Evolutionary conservation across 2,797 vertebrate genomes (phyloP).

Genomic region (Sus cebifrons): DNA sequence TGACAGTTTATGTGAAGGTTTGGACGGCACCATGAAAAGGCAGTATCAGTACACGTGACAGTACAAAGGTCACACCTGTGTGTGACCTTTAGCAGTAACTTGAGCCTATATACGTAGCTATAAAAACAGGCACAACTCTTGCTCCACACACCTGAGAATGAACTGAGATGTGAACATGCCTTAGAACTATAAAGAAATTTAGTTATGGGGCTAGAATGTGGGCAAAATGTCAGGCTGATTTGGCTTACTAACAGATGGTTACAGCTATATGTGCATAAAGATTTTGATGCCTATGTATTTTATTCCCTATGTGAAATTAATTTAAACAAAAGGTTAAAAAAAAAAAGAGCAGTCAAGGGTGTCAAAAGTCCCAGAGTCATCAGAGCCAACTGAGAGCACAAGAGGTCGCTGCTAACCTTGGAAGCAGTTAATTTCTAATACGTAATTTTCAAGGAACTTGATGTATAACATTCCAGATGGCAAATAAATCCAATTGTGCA

Average conservation of each 20-base stretch:
- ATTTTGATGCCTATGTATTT: conserved; percentile 5
- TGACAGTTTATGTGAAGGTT: background rate
- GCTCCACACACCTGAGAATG: background rate
- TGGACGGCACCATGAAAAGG: background rate
- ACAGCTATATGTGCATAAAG: background rate
- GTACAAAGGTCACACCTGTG: background rate
- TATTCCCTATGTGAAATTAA: background rate
- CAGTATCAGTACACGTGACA: background rate
- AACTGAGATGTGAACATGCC: background rate
- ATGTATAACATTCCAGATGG: background rate
- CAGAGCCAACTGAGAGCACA: background rate
- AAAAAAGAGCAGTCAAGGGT: background rate
- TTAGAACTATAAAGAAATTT: background rate
- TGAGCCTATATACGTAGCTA: background rate
- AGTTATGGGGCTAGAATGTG: background rate
- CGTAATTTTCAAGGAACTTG: background rate
- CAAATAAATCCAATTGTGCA: background rate
- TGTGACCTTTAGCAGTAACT: background rate
- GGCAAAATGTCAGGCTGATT: background rate
- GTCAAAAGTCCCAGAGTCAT: background rate
- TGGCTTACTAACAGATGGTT: background rate
- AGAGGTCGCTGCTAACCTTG: background rate
- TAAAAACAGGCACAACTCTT: background rate
- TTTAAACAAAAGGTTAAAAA: background rate
- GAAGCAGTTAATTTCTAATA: background rate